These are phyloP conservation scores for Fopius arisanus DNA, from an alignment of 1,140 invertebrate species.

Conservation along the genomic window DNA sequence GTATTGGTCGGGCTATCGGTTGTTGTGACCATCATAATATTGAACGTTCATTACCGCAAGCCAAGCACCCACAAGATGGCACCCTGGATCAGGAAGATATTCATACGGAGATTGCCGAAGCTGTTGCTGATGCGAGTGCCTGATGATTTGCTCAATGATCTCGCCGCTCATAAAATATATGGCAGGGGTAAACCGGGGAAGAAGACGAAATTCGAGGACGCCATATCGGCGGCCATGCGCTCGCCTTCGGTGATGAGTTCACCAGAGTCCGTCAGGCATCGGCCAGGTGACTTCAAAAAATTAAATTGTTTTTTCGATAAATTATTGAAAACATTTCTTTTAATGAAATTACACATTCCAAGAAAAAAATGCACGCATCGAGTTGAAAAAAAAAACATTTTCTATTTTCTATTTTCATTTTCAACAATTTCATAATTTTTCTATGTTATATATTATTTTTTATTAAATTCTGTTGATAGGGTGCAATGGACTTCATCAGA, in stretches of 20 bases:
- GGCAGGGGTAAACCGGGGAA: conserved; percentile 67
- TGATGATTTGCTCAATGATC: conserved; percentile 79
- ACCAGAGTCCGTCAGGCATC: conserved; percentile 74
- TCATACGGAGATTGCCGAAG: conserved; percentile 85
- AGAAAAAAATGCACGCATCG: too few species aligned
- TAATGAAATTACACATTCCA: too few species aligned
- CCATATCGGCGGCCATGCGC: conserved; percentile 71
- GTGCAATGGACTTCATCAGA: conserved; percentile 81
- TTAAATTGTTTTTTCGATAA: too few species aligned
- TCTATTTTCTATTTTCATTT: too few species aligned
- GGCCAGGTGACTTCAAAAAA: conserved; percentile 44
- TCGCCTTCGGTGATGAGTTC: conserved; percentile 76
- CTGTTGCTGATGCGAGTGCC: conserved; percentile 86
- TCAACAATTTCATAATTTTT: too few species aligned
- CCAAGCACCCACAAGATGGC: conserved; percentile 98
- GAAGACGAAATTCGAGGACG: conserved; percentile 75
- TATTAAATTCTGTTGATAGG: conserved; percentile 47
- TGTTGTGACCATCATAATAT: conserved; percentile 94
- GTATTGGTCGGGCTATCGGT: conserved; percentile 95
- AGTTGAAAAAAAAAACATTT: too few species aligned
- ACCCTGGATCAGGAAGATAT: conserved; percentile 88
- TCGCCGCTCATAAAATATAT: conserved; percentile 79
- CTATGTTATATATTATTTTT: too few species aligned
- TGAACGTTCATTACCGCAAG: conserved; percentile 99
- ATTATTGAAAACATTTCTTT: too few species aligned